Conservation (phyloP, 2,888 invertebrate species). For the Nephrotoma guestfalica region DNA sequence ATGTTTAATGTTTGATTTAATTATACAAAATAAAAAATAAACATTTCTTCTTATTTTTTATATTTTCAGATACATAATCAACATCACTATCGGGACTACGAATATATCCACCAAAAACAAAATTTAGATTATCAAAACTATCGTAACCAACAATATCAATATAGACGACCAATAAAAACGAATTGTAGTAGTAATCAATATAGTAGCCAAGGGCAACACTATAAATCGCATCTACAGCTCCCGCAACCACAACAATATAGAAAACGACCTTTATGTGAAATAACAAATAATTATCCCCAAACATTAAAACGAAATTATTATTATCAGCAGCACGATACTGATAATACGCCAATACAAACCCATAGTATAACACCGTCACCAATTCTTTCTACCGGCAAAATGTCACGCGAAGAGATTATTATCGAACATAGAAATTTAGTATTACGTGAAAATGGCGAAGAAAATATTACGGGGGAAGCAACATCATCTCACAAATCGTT, state of each 20-base stretch:
- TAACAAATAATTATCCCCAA: neutral
- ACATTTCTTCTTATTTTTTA: neutral
- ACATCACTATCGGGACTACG: neutral
- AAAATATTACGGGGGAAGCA: neutral
- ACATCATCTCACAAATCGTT: neutral
- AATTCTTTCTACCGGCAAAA: constrained; percentile 8
- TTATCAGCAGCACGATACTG: neutral
- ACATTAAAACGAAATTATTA: neutral
- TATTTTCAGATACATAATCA: neutral
- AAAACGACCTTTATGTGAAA: neutral
- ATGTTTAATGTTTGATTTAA: neutral
- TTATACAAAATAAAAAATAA: neutral
- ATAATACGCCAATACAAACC: neutral
- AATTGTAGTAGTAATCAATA: neutral
- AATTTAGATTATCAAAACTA: neutral
- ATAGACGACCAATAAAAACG: neutral
- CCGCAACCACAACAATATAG: neutral
- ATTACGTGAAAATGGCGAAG: neutral
- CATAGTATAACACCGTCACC: neutral
- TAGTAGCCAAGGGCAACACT: neutral
- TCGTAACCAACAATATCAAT: neutral
- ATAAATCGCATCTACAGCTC: neutral
- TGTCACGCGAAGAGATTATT: constrained; percentile 13
- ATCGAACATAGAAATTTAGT: constrained; percentile 14
- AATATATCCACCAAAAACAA: neutral